Evolutionary conservation across 1,140 invertebrate genomes (phyloP), one percentile per base, ranked within the genome.

Genomic region (Helicoverpa zea): DNA sequence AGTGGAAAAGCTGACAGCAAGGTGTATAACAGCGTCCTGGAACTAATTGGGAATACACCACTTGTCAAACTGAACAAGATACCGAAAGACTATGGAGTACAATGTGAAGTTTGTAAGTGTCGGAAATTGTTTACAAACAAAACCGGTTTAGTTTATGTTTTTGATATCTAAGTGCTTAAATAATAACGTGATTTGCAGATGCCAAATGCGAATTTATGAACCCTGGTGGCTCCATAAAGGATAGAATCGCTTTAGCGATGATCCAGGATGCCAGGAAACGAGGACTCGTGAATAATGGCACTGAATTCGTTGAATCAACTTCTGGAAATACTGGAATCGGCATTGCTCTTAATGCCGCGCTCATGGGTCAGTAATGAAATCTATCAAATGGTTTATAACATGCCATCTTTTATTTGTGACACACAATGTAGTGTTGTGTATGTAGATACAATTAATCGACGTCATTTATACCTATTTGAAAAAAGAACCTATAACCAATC

Each of bases 121-220:
- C 35, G 35, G 35, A 43, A 9, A 5, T 43, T 7, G 35, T 43
- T 43, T 43, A n/a, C n/a, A n/a, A n/a, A n/a, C 7, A 9, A 43
- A 9, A 43, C 35, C 35, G 1, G 1, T 1, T 43, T 9, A 9
- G 1, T 1, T 43, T 9, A 43, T 43, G 9, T 43, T 43, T 43
- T 43, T 43, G 9, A 9, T 9, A 7, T 9, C 5, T 43, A 43
- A 7, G 35, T 43, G 9, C 5, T 43, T 16, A 14, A 16, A 16
- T 49, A 1, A 13, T n/a, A 54, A 13, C 12, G n/a, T 30, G 29
- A 52, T 82, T 87, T 80, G 63, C 83, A 99, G 98, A 98, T 94
- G 99, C 96, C n/a, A 99, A 99, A 96, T 99, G 98, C 94, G 99
- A 99, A 94, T 99, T 97, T 92, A 96, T 99, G 79, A 99, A 99